These are phyloP conservation scores for Cladorhizidae sp. DNA, from an alignment of 37 sponge, comb jelly and placozoan species.

Conservation along the genomic window DNA sequence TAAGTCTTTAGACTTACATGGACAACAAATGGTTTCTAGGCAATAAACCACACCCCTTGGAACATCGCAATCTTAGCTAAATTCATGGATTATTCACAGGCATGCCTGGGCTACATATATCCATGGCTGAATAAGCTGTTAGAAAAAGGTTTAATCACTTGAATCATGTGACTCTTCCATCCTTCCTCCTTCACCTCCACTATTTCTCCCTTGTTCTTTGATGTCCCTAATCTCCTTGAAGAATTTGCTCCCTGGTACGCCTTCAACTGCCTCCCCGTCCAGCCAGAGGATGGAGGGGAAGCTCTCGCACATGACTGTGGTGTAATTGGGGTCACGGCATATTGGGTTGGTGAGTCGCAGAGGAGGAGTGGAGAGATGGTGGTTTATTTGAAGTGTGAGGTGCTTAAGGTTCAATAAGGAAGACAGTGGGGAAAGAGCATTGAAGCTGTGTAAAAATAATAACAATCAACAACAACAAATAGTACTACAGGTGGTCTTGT, in stretches of 20 bases:
- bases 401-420: slow-evolving; percentile 2
- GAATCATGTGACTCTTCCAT: not conserved
- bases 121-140: too few relatives aligned
- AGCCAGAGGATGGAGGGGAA: slow-evolving; percentile 28
- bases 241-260: not conserved
- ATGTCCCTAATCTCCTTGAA: not conserved
- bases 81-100: too few relatives aligned
- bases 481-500: too few relatives aligned
- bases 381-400: slow-evolving; percentile 12
- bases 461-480: too few relatives aligned
- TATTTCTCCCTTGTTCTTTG: not conserved
- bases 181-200: not conserved
- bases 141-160: not conserved
- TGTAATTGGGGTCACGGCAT: not conserved
- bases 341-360: slow-evolving; percentile 26
- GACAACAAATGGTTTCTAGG: too few relatives aligned
- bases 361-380: not conserved
- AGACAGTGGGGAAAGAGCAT: slow-evolving; percentile 27
- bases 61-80: too few relatives aligned
- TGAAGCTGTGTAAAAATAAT: not conserved
- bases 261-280: slow-evolving; percentile 30
- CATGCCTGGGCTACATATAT: too few relatives aligned
- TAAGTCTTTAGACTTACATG: too few relatives aligned
- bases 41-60: too few relatives aligned
- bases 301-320: not conserved